Base-by-base conservation (phyloP, 2,888 invertebrate species). In the Ethmia dodecea region DNA sequence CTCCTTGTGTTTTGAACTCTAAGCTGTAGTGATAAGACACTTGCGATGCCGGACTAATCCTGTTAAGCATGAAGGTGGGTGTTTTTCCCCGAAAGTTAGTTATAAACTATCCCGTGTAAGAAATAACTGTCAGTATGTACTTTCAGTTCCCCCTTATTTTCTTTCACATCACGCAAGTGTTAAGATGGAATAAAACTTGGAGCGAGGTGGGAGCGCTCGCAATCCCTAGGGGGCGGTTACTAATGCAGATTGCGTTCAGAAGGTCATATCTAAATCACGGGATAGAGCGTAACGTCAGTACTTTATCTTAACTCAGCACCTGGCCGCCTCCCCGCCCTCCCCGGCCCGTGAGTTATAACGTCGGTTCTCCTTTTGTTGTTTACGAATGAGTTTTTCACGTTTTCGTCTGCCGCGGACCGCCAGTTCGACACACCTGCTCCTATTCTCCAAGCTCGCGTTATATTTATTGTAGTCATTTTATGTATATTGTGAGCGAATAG, bases 221-320 rank as follows among this genome's bases (percentile, higher is more conserved):
- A 44, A 47, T 46, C 45, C 47, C 54, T 39, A 47, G 43, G 41
- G 43, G 56, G 55, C 53, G 58, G 65, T 72, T 70, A 68, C 69
- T 76, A 77, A 77, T 73, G 76, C 74, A 76, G 76, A 78, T 77
- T 78, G 74, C 69, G 75, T 75, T 72, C 68, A 68, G 64, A 69
- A 74, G 78, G 77, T 76, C 79, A 74, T 75, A 72, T 77, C 80
- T 81, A 81, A 83, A 83, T 81, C 81, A 77, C 72, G 56, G 77
- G 58, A 66, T 71, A 67, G 67, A 68, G 66, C 64, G 71, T 68
- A 71, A 70, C 74, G 77, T 69, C 71, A 72, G 75, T 69, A 72
- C 69, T 77, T 78, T 80, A 77, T 80, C 76, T 74, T 66, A 64
- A 71, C 66, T 72, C 75, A 68, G 63, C 80, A 79, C 79, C 79